Base-by-base conservation (phyloP, 1,140 invertebrate genomes). In the Andrena cerasifolii region DNA sequence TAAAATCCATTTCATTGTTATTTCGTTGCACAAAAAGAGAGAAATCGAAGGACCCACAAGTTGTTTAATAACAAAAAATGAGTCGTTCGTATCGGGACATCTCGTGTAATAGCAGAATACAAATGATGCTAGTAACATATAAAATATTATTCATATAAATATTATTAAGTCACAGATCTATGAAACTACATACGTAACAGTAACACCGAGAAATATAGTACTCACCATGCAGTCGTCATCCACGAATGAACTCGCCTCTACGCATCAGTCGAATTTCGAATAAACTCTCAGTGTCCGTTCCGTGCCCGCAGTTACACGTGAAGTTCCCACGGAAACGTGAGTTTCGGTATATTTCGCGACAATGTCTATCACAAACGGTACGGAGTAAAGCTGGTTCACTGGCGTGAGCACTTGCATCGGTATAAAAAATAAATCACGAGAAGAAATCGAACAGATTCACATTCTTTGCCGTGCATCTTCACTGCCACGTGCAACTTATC, bases 151-250 rank as follows among this genome's bases (percentile, higher is more conserved):
- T n/a, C n/a, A n/a, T n/a, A n/a, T n/a, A n/a, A n/a, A n/a, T n/a
- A n/a, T n/a, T n/a, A n/a, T n/a, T n/a, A n/a, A n/a, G n/a, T n/a
- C n/a, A n/a, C n/a, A n/a, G n/a, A n/a, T n/a, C n/a, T n/a, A n/a
- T n/a, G n/a, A n/a, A n/a, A n/a, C n/a, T n/a, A n/a, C n/a, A n/a
- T n/a, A n/a, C n/a, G n/a, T n/a, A n/a, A n/a, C n/a, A n/a, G n/a
- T n/a, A n/a, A n/a, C n/a, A n/a, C n/a, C n/a, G n/a, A n/a, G n/a
- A n/a, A n/a, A 18, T 54, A 40, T 10, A 67, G 73, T 45, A 75
- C 73, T 75, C 51, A 75, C 73, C 73, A 47, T 36, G 45, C 18
- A 67, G 51, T 67, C 58, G 26, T 45, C 53, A 54, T 47, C 16
- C 73, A 56, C 40, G 51, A 75, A 67, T 7, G 53, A 67, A 33